Evolutionary conservation across 2,888 invertebrate genomes (phyloP), one percentile per base, ranked within the genome.

Genomic region (Pteria penguin): DNA sequence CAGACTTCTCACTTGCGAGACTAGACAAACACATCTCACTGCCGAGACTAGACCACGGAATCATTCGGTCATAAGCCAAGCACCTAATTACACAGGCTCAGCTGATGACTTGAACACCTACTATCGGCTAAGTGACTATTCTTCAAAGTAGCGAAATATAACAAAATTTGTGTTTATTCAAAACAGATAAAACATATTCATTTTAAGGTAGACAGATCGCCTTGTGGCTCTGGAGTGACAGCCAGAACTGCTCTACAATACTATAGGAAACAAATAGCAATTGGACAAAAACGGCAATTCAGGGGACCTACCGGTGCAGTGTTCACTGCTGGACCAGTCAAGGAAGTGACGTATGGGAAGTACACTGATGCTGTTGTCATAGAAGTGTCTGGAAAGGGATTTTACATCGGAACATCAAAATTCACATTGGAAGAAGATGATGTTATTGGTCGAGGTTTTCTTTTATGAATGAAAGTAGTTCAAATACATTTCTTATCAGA

Each of bases 181-280:
- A n/a, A n/a, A n/a, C n/a, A n/a, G n/a, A n/a, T n/a, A n/a, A n/a
- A n/a, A n/a, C n/a, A n/a, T 60, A 22, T 58, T 2, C 5, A 66
- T 26, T 78, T 80, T 2, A 81, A 92, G 92, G 89, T 92, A 4
- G 92, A 92, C 77, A 85, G 92, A 18, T 88, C 90, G 29, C 92
- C 92, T 0, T 88, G 88, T 61, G 92, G 92, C 2, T 92, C 92
- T 0, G 92, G 92, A 8, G 88, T 88, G 0, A 89, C 91, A 2
- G 92, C 92, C 24, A 81, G 92, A 54, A 82, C 92, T 3, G 92
- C 92, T 27, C 83, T 89, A 4, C 90, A 91, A 81, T 86, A 84
- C 65, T 74, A 76, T 24, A 87, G 84, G 62, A 83, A 86, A 3
- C 78, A 80, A 45, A 84, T 91, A 14, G 52, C 72, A 3, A 57